A percentile compares a stretch with the other conserved stretches of the same genome.
phyloP scores from a whole-genome alignment of 1,140 invertebrate genomes.

The Cyclina sinensis region DNA sequence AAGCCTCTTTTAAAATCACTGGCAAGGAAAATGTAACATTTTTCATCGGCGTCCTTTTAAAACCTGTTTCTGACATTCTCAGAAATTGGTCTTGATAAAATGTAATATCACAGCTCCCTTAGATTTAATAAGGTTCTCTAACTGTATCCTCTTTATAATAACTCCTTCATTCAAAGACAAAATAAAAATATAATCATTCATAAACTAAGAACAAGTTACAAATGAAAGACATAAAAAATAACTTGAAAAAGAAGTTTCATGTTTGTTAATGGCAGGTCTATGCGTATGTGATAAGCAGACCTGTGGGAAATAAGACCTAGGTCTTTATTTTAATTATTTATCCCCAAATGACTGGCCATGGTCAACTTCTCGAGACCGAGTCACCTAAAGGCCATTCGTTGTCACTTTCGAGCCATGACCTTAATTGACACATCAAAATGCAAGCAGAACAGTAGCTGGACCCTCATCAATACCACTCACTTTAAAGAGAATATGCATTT shows the following conservation, averaged over 20 bases:
- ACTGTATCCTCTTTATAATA: not conserved
- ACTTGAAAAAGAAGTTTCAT: too few species aligned
- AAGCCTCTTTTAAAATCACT: conserved; percentile 41
- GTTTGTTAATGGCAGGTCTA: not conserved
- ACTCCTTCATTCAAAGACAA: not conserved
- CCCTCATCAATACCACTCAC: not conserved
- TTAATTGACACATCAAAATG: conserved; percentile 66
- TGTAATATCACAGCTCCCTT: not conserved
- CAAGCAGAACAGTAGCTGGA: conserved; percentile 9
- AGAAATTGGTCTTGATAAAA: conserved; percentile 19
- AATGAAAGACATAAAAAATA: not conserved
- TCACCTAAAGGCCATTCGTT: conserved; percentile 31
- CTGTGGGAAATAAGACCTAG: not conserved
- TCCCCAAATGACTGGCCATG: not conserved
- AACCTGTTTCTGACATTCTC: conserved; percentile 18
- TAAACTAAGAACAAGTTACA: not conserved
- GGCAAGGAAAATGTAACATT: conserved; percentile 19
- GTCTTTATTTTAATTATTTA: conserved; percentile 16
- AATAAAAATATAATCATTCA: not conserved
- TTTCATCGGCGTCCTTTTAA: conserved; percentile 19
- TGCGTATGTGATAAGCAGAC: not conserved
- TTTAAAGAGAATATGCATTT: conserved; percentile 59
- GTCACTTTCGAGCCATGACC: conserved; percentile 50
- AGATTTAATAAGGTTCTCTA: conserved; percentile 10
- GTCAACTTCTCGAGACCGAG: conserved; percentile 14